A percentile compares a stretch with the other conserved stretches of the same genome.
Conservation (phyloP, 2,888 invertebrate species). For the Loripinus fragilis region DNA sequence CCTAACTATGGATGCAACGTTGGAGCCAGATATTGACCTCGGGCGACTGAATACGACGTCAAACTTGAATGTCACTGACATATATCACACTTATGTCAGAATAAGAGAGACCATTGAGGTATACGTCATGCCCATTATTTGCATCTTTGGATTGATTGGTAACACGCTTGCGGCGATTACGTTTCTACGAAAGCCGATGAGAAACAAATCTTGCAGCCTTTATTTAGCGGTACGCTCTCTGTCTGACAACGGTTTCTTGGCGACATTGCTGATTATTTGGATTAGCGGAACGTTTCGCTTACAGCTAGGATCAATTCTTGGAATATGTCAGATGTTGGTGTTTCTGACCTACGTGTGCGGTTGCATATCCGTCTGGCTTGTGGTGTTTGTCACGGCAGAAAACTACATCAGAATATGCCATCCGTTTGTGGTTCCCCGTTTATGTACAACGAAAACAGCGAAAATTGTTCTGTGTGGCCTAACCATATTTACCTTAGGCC, state of each 20-base stretch:
- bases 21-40: no score
- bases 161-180: conserved; percentile 90
- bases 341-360: conserved; percentile 86
- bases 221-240: conserved; percentile 91
- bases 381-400: conserved; percentile 93
- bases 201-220: conserved; percentile 90
- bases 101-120: conserved; percentile 26
- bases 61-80: neutral
- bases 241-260: conserved; percentile 91
- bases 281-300: conserved; percentile 76
- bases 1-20: no score
- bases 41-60: neutral
- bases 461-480: conserved; percentile 55
- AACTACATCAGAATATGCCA: conserved; percentile 92
- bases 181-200: conserved; percentile 89
- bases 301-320: conserved; percentile 75
- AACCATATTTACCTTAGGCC: conserved; percentile 46
- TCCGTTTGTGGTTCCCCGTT: conserved; percentile 85
- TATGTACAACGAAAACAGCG: conserved; percentile 69
- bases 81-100: neutral
- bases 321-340: conserved; percentile 89
- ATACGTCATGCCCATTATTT: conserved; percentile 86
- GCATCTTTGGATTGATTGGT: conserved; percentile 89
- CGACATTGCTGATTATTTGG: conserved; percentile 86
- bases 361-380: conserved; percentile 92